Evolutionary conservation across 2,113 vertebrate species (phyloP).

Genomic region (Sula dactylatra): DNA sequence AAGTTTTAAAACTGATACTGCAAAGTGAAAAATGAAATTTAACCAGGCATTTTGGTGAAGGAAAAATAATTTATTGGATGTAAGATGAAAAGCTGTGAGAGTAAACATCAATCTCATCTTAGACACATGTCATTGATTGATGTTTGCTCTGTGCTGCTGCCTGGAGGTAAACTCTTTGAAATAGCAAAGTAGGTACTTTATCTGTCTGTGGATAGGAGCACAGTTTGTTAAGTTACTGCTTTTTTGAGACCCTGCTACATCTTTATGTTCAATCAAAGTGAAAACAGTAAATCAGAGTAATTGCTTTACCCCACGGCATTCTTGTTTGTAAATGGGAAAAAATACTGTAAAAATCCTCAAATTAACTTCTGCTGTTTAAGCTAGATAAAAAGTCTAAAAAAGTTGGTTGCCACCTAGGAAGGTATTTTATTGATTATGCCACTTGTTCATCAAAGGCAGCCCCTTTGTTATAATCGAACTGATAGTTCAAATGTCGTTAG

Average conservation of each 20-base stretch:
- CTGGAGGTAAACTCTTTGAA: slow-evolving; percentile 67
- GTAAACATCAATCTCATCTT: slow-evolving; percentile 66
- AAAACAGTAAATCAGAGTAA: slow-evolving; percentile 79
- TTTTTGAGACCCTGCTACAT: slow-evolving; percentile 67
- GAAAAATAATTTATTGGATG: slow-evolving; percentile 74
- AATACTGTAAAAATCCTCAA: slow-evolving; percentile 72
- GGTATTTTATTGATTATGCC: slow-evolving; percentile 60
- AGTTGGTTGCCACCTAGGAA: neutral
- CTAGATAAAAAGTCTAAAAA: slow-evolving; percentile 48
- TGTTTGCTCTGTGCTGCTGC: slow-evolving; percentile 55
- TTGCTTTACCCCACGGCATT: slow-evolving; percentile 73
- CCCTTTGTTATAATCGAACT: neutral
- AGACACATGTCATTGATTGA: slow-evolving; percentile 70
- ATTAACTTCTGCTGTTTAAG: slow-evolving; percentile 72
- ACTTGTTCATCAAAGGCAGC: slow-evolving; percentile 52
- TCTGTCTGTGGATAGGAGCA: slow-evolving; percentile 62
- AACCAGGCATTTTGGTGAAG: slow-evolving; percentile 71
- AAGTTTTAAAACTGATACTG: slow-evolving; percentile 69
- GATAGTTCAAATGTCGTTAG: slow-evolving; percentile 29
- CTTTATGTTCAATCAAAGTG: slow-evolving; percentile 75
- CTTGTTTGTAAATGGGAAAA: slow-evolving; percentile 69
- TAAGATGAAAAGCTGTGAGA: slow-evolving; percentile 65
- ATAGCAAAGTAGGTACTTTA: slow-evolving; percentile 75
- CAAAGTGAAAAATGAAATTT: slow-evolving; percentile 76
- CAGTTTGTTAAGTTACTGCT: slow-evolving; percentile 68